phyloP scores from a whole-genome alignment of 35 echinoderm and acorn worm species.

The Holothuria glaberrima region DNA sequence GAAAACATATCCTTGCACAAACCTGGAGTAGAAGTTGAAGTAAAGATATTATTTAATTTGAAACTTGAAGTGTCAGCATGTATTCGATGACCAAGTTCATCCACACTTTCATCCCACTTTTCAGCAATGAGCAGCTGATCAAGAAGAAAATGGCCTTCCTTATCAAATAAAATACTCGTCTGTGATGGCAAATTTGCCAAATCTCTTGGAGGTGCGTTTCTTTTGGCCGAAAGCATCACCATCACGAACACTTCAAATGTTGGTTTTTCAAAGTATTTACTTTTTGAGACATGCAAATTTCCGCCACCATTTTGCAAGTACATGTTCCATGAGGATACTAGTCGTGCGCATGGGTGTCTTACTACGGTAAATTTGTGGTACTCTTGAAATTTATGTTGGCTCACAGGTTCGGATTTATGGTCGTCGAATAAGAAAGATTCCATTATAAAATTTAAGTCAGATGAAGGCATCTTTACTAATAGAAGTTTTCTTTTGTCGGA shows the following conservation, averaged over 20 bases:
- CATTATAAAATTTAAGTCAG: background rate
- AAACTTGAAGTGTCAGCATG: background rate
- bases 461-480: background rate
- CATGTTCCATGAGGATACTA: background rate
- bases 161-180: background rate
- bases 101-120: background rate
- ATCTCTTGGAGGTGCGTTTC: no score
- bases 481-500: slow-evolving; percentile 19
- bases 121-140: background rate
- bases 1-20: background rate
- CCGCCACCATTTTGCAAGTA: background rate
- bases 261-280: no score
- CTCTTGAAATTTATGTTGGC: background rate
- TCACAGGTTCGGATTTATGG: background rate
- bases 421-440: background rate
- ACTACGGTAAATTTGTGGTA: slow-evolving; percentile 33
- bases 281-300: no score
- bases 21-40: background rate
- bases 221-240: no score
- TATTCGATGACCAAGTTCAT: background rate
- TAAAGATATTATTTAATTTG: background rate
- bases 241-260: no score
- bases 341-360: slow-evolving; percentile 13
- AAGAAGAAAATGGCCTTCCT: background rate
- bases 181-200: background rate